Percentiles rank a stretch among this genome's conserved stretches.
Evolutionary conservation across 2,113 vertebrate species (phyloP).

Genomic region (Ariopsis seemanni): DNA sequence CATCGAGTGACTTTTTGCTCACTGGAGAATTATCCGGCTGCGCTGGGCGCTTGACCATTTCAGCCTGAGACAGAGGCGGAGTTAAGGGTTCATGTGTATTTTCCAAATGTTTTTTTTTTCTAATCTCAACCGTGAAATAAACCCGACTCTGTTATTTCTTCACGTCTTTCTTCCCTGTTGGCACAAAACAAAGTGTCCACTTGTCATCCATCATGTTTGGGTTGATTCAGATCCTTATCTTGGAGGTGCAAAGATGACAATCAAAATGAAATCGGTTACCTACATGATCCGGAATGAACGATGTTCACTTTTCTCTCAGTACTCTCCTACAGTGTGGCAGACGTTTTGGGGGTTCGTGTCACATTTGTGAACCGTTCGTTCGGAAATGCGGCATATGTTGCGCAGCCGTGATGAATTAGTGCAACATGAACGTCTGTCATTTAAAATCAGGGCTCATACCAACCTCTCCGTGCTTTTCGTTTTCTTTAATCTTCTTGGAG

Average conservation of each 20-base stretch:
- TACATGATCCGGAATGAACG: background rate
- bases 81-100: background rate
- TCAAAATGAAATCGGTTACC: background rate
- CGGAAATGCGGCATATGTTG: background rate
- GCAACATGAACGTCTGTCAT: background rate
- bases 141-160: background rate
- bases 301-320: background rate
- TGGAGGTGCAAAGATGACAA: background rate
- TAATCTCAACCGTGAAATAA: background rate
- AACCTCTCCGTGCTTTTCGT: background rate
- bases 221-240: background rate
- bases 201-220: background rate
- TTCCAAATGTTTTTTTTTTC: too few relatives aligned
- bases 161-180: background rate
- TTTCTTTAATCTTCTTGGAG: background rate
- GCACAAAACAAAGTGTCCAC: background rate
- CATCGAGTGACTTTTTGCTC: too few relatives aligned
- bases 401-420: slow-evolving; percentile 1
- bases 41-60: background rate
- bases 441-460: background rate
- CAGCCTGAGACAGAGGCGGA: background rate
- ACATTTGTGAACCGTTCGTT: background rate
- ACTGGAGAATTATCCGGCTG: background rate
- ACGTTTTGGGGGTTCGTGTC: background rate
- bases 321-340: background rate